phyloP scores from a whole-genome alignment of 2,797 vertebrate genomes.

The Sebastes jordani region DNA sequence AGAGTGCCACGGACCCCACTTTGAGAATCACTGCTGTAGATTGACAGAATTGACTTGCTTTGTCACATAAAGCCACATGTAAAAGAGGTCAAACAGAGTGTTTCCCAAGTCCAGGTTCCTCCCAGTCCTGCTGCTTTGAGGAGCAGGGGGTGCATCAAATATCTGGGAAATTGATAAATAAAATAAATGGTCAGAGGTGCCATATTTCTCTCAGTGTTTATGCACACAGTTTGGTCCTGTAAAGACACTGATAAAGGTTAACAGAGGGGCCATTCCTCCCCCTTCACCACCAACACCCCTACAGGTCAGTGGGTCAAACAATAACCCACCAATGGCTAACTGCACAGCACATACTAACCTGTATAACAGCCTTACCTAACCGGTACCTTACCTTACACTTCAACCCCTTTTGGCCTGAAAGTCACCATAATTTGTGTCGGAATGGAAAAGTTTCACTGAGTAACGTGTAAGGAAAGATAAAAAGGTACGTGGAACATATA shows the following conservation, averaged over 20 bases:
- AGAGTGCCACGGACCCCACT: too few species aligned
- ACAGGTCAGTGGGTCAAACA: background rate
- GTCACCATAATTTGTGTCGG: background rate
- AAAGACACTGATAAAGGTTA: background rate
- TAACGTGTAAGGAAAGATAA: background rate
- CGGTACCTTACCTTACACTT: too few species aligned
- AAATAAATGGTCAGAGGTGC: background rate
- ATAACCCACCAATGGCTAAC: background rate
- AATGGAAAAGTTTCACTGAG: background rate
- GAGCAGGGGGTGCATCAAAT: background rate
- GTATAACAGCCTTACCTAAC: too few species aligned
- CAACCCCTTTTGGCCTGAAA: background rate
- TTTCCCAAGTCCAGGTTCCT: background rate
- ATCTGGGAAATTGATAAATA: background rate
- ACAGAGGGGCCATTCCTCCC: background rate
- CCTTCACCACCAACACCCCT: background rate
- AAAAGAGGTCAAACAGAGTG: background rate
- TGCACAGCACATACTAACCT: background rate
- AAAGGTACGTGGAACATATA: background rate
- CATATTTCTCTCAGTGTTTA: conserved; percentile 33
- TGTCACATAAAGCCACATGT: background rate
- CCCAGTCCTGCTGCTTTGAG: background rate
- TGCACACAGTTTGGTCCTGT: background rate
- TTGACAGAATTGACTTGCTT: background rate
- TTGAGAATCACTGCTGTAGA: background rate